Base-by-base conservation (phyloP, 2,113 vertebrate genomes). In the Solea solea region DNA sequence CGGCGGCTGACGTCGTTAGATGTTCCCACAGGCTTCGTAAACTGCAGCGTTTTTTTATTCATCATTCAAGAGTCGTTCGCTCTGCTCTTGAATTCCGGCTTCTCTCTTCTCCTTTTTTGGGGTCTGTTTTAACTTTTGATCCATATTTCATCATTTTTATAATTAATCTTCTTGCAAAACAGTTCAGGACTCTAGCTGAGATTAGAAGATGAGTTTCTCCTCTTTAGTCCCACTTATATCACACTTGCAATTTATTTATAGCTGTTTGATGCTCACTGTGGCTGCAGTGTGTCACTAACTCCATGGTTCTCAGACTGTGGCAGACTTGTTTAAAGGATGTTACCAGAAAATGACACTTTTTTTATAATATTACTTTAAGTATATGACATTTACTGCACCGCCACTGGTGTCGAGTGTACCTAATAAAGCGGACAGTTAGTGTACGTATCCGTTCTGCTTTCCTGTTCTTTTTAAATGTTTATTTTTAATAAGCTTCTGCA, bases 71-170 rank as follows among this genome's bases (percentile, higher is more conserved):
- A 34, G 5, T 21, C 21, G 1, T 57, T 57, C 50, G 6, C 41
- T 50, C 45, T 12, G 15, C 16, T 27, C 45, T 74, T 15, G 27
- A 48, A 56, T 72, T 40, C 34, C 10, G 45, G 15, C 52, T 56
- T 27, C 39, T 53, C 28, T 39, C 13, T 11, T 39, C 13, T 11
- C n/a, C 69, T 66, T 72, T 60, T 5, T 34, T 34, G 1, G 3
- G 34, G 34, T 34, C 34, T 34, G 34, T 34, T 34, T 34, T 34
- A 34, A 34, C 55, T 65, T 73, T 58, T 50, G 64, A 85, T 76
- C 34, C 21, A 84, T 75, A 63, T 81, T 89, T 83, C 45, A 77
- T 77, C 67, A 64, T 56, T 58, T 83, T 72, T 68, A 82, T 81
- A 67, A 77, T 83, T 76, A n/a, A 83, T 71, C 54, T 69, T 64